Evolutionary conservation across 2,113 vertebrate species (phyloP).

Genomic region (Ictalurus furcatus): DNA sequence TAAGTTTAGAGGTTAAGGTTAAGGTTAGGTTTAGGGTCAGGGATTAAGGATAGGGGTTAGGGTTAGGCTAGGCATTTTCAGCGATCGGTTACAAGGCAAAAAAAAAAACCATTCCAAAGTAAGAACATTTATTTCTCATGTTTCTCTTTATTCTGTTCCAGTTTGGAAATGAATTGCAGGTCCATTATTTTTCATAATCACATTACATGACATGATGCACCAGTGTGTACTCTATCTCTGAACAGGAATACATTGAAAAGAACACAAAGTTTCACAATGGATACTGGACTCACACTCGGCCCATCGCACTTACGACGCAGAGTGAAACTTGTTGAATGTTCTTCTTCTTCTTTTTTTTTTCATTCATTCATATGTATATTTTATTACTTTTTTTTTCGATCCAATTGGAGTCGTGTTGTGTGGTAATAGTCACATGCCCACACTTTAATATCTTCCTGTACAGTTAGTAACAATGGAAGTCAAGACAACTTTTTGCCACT

Average conservation of each 20-base stretch:
- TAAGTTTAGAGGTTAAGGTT: too few relatives aligned
- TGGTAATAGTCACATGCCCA: slow-evolving; percentile 67
- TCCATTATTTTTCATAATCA: slow-evolving; percentile 88
- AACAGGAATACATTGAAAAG: slow-evolving; percentile 94
- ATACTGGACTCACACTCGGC: slow-evolving; percentile 88
- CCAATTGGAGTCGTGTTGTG: slow-evolving; percentile 46
- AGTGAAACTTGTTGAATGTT: slow-evolving; percentile 61
- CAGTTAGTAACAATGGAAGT: slow-evolving; percentile 61
- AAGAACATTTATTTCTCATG: background rate
- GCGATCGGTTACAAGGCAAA: too few relatives aligned
- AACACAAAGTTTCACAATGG: slow-evolving; percentile 94
- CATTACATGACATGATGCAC: slow-evolving; percentile 93
- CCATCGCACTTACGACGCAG: slow-evolving; percentile 90
- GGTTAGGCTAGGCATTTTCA: background rate
- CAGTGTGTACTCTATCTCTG: slow-evolving; percentile 89
- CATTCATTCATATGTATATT: slow-evolving; percentile 18
- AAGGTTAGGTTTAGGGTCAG: too few relatives aligned
- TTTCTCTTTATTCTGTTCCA: slow-evolving; percentile 90
- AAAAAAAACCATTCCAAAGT: background rate
- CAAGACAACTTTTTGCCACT: slow-evolving; percentile 58
- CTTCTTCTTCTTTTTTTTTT: slow-evolving; percentile 43
- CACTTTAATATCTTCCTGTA: slow-evolving; percentile 60
- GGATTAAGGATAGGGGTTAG: too few relatives aligned
- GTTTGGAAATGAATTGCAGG: slow-evolving; percentile 90
- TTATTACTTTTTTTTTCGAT: slow-evolving; percentile 31